phyloP scores from a whole-genome alignment of 2,888 invertebrate species.

The Cryptus armator region DNA sequence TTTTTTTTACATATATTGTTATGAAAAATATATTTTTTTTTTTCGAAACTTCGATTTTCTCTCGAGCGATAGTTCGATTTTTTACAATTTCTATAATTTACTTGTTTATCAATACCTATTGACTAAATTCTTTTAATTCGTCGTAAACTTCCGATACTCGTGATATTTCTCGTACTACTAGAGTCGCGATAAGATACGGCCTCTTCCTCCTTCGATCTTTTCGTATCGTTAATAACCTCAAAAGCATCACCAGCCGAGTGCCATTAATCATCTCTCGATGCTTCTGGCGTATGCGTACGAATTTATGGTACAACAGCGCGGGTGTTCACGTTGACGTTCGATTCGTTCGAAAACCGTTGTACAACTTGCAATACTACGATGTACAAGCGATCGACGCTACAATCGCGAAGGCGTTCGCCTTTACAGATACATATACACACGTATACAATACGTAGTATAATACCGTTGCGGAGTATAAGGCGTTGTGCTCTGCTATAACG shows the following conservation, averaged over 20 bases:
- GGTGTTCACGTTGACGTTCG: constrained; percentile 35
- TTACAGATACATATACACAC: not conserved
- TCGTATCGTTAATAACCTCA: constrained; percentile 35
- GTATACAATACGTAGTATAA: constrained; percentile 9
- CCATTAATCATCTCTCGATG: constrained; percentile 45
- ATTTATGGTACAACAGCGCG: constrained; percentile 36
- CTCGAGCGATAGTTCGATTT: not conserved
- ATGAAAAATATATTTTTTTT: not conserved
- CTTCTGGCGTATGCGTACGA: constrained; percentile 19
- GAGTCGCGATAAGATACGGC: not conserved
- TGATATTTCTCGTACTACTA: not conserved
- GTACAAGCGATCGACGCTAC: not conserved
- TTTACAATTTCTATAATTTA: not conserved
- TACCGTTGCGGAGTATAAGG: constrained; percentile 32
- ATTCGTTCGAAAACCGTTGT: constrained; percentile 27
- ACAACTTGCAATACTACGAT: not conserved
- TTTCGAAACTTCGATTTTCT: not conserved
- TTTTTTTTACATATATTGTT: not conserved
- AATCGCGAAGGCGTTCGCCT: constrained; percentile 32
- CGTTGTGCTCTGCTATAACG: not conserved
- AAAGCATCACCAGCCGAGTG: constrained; percentile 11
- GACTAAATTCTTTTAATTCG: not conserved
- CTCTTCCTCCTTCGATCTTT: not conserved
- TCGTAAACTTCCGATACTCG: not conserved
- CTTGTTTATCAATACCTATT: not conserved